These are phyloP conservation scores for Ectobius pallidus DNA, from an alignment of 2,888 invertebrate genomes.

Conservation along the genomic window DNA sequence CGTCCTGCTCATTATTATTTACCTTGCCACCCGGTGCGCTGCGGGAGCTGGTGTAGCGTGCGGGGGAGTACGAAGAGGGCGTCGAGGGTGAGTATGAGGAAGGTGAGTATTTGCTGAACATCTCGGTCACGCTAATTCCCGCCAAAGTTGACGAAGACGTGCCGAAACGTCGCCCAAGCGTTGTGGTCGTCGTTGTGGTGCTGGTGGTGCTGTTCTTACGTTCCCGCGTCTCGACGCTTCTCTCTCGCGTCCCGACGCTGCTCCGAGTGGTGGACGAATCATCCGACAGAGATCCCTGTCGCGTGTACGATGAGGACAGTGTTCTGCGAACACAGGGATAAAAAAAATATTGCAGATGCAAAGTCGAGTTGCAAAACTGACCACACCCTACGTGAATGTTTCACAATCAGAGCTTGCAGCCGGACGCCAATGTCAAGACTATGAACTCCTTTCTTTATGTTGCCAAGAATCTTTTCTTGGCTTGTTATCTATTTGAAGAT, in stretches of 20 bases:
- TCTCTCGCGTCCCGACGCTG: not conserved
- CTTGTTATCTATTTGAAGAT: no score
- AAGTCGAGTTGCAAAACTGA: no score
- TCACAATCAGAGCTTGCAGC: no score
- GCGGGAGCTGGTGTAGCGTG: not conserved
- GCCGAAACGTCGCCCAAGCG: not conserved
- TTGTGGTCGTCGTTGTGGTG: not conserved
- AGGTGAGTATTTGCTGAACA: slow-evolving; percentile 78
- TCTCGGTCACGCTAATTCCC: slow-evolving; percentile 57
- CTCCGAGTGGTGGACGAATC: not conserved
- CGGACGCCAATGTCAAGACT: no score
- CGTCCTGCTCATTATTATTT: not conserved
- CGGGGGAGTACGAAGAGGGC: slow-evolving; percentile 71
- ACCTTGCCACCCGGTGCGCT: slow-evolving; percentile 3
- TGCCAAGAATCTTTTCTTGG: no score
- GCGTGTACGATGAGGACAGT: slow-evolving; percentile 18
- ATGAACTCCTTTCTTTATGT: no score
- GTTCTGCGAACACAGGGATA: slow-evolving; percentile 10
- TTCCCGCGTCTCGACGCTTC: slow-evolving; percentile 2
- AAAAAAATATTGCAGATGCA: no score
- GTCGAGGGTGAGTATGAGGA: slow-evolving; percentile 71
- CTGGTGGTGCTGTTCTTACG: no score
- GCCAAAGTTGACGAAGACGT: not conserved
- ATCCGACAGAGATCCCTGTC: slow-evolving; percentile 21
- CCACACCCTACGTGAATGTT: no score